Evolutionary conservation across 2,797 vertebrate genomes (phyloP), one percentile per base, ranked within the genome.

Genomic region (Phataginus tetradactyla): DNA sequence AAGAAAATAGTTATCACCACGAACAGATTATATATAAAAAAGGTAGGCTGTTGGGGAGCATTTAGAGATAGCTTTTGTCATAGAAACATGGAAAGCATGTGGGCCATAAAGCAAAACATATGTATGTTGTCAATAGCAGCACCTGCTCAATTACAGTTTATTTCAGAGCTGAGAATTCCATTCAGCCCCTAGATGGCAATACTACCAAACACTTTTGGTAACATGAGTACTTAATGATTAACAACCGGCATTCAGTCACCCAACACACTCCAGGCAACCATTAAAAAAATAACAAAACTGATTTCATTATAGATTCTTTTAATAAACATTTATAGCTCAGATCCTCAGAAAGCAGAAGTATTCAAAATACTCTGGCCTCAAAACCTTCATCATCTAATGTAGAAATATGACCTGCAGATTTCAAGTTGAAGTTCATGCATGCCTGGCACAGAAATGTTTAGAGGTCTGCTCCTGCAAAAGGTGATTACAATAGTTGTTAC

Each of bases 181-280:
- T 99, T 98, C 98, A 98, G 99, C 99, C 99, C 99, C 99, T 99
- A 99, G 99, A 99, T 99, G 99, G 99, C 99, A 99, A 99, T 99
- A 99, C 99, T 99, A 99, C 99, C 99, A 99, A 99, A 99, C 99
- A 98, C 99, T 99, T 99, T 99, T 97, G 98, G 98, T 98, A 99
- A 98, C 99, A 98, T 34, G 98, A 98, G 99, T 98, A 98, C 98
- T 98, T 99, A 98, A 98, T 98, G 99, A 99, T 99, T 99, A 99
- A 99, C 98, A 97, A 98, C 98, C 86, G 80, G 95, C 98, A 10
- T 98, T 98, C 98, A 98, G 98, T 98, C 98, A 98, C 98, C 98
- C 98, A 98, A 98, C 98, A 98, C 97, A 98, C 98, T 99, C 99
- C 97, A 98, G 98, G 98, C 98, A 98, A 98, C 98, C 98, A 99